These are phyloP conservation scores for Spea bombifrons DNA, from an alignment of 2,113 vertebrate genomes.

Conservation along the genomic window DNA sequence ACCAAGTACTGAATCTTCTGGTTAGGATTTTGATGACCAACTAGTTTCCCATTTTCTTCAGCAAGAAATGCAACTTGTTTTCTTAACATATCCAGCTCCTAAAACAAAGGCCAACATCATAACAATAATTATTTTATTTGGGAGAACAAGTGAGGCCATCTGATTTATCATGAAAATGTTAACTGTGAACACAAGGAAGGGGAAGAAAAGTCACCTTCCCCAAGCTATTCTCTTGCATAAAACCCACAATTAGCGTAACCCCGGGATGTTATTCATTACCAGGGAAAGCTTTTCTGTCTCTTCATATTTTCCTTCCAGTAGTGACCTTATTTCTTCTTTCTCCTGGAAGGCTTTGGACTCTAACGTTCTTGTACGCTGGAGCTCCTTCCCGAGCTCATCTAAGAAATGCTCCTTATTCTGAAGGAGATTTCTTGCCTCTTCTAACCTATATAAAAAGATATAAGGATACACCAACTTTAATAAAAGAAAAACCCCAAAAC, in stretches of 20 bases:
- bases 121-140: too few species aligned
- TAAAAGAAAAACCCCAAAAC: too few species aligned
- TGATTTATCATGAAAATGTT: too few species aligned
- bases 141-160: too few species aligned
- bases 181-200: too few species aligned
- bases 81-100: conserved; percentile 81
- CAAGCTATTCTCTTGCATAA: too few species aligned
- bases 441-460: conserved; percentile 57
- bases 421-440: conserved; percentile 56
- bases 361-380: conserved; percentile 63
- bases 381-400: conserved; percentile 57
- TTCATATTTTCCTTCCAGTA: conserved; percentile 67
- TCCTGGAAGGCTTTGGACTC: conserved; percentile 71
- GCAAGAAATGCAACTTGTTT: conserved; percentile 80
- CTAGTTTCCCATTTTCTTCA: conserved; percentile 90
- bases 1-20: conserved; percentile 96
- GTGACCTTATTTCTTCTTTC: conserved; percentile 71
- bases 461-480: background rate
- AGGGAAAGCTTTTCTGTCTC: conserved; percentile 64
- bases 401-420: conserved; percentile 53
- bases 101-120: conserved; percentile 34
- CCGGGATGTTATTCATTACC: conserved; percentile 51
- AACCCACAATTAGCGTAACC: too few species aligned
- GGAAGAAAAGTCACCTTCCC: too few species aligned
- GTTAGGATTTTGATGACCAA: conserved; percentile 89